Base-by-base conservation (phyloP, 2,888 invertebrate species). In the Drosophila neutralis region DNA sequence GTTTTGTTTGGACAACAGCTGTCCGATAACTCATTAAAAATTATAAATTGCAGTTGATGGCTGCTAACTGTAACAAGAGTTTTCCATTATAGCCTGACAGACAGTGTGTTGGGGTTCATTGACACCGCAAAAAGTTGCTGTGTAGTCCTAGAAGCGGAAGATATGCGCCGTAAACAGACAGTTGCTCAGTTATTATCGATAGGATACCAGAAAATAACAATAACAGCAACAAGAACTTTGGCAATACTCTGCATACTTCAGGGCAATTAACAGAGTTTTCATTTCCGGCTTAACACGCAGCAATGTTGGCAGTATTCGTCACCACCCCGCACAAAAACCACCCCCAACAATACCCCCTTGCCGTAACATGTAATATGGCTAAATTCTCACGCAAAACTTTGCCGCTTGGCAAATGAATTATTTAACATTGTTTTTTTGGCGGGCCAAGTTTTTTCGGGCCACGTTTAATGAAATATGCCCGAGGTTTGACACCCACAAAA, bases 351-450 rank as follows among this genome's bases (percentile, higher is more conserved):
- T 18, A 31, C 57, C 38, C 33, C 29, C 53, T n/a, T 31, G 45
- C 29, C 60, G 62, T 66, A 76, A 78, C 73, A 75, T 74, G 80
- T 86, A 82, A 86, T 88, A 83, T 86, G 88, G 86, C 82, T 61
- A 75, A 83, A 80, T 88, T 88, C 84, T 84, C 89, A 87, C 89
- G 87, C 80, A 83, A 82, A 87, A 87, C 74, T 87, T 87, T 82
- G 56, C 56, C 71, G 81, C 82, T 74, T 56, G 74, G 56, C 72
- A 65, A 83, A 83, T 87, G 80, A 87, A 88, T 86, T 88, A 86
- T 87, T 87, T 88, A 87, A 82, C 83, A 82, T 78, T 80, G 75
- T 78, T 82, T 82, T 83, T 83, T 66, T 36, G 24, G 70, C 64
- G 59, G 66, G 38, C 69, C 66, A 71, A 73, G 69, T 80, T 78